These are phyloP conservation scores for Lerema accius DNA, from an alignment of 1,140 invertebrate species.

Conservation along the genomic window DNA sequence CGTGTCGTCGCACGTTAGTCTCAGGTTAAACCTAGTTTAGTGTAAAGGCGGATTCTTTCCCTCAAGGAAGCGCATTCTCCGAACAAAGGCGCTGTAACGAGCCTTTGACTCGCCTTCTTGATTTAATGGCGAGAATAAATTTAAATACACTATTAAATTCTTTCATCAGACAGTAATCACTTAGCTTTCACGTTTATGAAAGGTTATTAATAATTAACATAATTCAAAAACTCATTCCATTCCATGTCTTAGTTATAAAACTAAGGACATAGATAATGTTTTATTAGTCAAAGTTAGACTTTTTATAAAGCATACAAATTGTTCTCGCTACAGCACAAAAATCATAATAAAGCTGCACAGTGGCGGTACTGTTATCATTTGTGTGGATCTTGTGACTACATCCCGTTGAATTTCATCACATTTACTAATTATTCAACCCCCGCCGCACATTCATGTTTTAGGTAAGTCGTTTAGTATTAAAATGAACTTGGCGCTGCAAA, in stretches of 20 bases:
- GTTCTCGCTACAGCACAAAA: too few species aligned
- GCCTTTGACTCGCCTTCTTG: constrained; percentile 19
- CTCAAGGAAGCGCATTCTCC: constrained; percentile 3
- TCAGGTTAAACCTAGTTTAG: constrained; percentile 1
- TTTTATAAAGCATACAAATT: too few species aligned
- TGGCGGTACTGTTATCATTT: neutral
- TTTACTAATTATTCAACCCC: constrained; percentile 12
- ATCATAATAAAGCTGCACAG: too few species aligned
- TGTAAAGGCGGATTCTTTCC: constrained; percentile 7
- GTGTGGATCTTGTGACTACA: neutral
- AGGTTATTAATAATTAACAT: too few species aligned
- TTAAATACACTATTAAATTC: neutral
- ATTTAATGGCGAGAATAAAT: constrained; percentile 10
- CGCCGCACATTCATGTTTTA: constrained; percentile 15
- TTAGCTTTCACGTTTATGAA: neutral
- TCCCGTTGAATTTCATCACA: neutral
- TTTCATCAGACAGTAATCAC: neutral
- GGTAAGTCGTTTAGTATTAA: constrained; percentile 34
- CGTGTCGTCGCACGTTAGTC: neutral
- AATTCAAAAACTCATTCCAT: too few species aligned
- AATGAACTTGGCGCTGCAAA: constrained; percentile 34
- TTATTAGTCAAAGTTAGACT: too few species aligned
- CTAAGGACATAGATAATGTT: too few species aligned
- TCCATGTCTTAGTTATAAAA: too few species aligned
- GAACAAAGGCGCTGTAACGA: constrained; percentile 18